Conservation (phyloP, 2,888 invertebrate species). For the Scaptomyza parva region DNA sequence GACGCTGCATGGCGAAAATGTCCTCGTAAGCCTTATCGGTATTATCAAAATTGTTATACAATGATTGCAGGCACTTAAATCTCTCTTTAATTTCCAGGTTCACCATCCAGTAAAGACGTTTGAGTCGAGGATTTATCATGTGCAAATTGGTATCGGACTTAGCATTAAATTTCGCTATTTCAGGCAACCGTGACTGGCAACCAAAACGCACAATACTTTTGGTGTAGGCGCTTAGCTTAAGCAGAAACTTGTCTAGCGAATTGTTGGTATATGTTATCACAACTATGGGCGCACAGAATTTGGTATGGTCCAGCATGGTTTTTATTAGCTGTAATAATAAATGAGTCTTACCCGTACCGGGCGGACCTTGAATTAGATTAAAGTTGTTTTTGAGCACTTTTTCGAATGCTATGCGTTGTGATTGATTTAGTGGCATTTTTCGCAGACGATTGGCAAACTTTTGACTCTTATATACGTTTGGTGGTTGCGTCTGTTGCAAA, state of each 20-base stretch:
- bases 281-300: conserved; percentile 86
- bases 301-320: conserved; percentile 88
- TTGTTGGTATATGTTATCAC: conserved; percentile 94
- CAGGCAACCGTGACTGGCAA: conserved; percentile 88
- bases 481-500: conserved; percentile 69
- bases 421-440: conserved; percentile 86
- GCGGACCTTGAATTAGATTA: conserved; percentile 93
- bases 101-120: conserved; percentile 68
- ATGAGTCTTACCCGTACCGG: conserved; percentile 94
- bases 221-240: conserved; percentile 88
- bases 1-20: conserved; percentile 67
- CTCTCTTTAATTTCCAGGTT: conserved; percentile 72
- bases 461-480: conserved; percentile 59
- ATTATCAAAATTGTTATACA: conserved; percentile 74
- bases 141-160: conserved; percentile 52
- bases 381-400: conserved; percentile 90
- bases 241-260: conserved; percentile 93
- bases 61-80: conserved; percentile 69
- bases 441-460: conserved; percentile 51
- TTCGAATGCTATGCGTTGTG: conserved; percentile 89
- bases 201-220: conserved; percentile 89
- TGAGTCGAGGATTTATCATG: conserved; percentile 65
- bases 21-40: conserved; percentile 69
- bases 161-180: conserved; percentile 86
- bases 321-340: conserved; percentile 91